Evolutionary conservation across 1,140 invertebrate genomes (phyloP), one percentile per base, ranked within the genome.

Genomic region (Drosophila nasuta): DNA sequence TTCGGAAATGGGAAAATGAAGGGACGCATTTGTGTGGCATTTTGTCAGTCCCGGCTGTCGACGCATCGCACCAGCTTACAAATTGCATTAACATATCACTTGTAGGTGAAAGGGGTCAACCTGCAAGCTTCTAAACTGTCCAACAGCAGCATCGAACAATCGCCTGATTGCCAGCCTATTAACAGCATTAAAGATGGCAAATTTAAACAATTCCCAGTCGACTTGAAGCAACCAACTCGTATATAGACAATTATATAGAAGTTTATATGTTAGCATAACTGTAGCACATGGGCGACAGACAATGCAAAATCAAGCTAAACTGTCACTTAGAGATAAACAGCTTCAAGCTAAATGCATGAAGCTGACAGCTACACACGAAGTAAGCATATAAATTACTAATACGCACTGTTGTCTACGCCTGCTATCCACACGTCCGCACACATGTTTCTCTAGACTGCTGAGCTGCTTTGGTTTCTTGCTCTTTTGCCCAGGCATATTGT

Each of bases 141-240:
- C 30, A 46, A 41, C 30, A 48, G 10, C 46, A 46, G 64, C 81
- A 75, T 66, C 49, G 77, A 77, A 74, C 71, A 88, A 78, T 45
- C 64, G 67, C 77, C 71, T 89, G 74, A 86, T 89, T 90, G 82
- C 63, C 63, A 78, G 70, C 76, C 80, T 83, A 91, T 91, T 91
- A 91, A 91, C 77, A 87, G 73, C 75, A 79, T 87, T 83, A 85
- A 90, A 82, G 86, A 86, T 82, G 76, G 60, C 48, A 66, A 89
- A 90, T 90, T 80, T 85, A 76, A 83, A 79, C 91, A 75, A 91
- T 77, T 83, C 82, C 75, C 70, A 65, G 20, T 63, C 75, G 75
- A 51, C 8, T 30, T 41, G 10, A 41, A 51, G 38, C 20, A 28
- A 25, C 3, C 20, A 25, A 25, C 20, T 25, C 20, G 20, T 25